Conservation (phyloP, 2,888 invertebrate genomes). For the Eustalomyia histrio region DNA sequence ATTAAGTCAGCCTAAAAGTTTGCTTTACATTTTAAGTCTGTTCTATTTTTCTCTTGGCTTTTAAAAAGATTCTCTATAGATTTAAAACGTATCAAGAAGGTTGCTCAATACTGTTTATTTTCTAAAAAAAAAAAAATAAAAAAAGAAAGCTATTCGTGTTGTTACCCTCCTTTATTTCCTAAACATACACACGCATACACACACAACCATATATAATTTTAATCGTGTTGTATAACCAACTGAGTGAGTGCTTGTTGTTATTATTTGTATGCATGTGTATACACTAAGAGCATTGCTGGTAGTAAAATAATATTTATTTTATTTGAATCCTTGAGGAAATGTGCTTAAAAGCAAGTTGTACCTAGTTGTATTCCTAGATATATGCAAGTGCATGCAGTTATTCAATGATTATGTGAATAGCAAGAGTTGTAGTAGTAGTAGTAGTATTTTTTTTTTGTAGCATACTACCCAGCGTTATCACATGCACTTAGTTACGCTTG, state of each 20-base stretch:
- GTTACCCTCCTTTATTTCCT: conserved; percentile 46
- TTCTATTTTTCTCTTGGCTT: not conserved
- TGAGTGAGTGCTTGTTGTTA: conserved; percentile 30
- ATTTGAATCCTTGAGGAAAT: conserved; percentile 65
- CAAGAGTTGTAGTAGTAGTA: not conserved
- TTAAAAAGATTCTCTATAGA: not conserved
- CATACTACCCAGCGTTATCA: conserved; percentile 60
- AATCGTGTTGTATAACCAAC: conserved; percentile 22
- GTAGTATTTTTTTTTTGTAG: conserved; percentile 16
- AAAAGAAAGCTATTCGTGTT: conserved; percentile 16
- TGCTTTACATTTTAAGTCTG: not conserved
- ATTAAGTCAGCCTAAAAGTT: too few relatives aligned
- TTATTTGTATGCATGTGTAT: conserved; percentile 32
- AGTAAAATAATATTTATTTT: conserved; percentile 65
- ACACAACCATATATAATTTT: not conserved
- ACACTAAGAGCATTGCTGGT: conserved; percentile 49
- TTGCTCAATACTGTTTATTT: not conserved
- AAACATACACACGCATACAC: not conserved
- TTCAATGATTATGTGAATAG: not conserved
- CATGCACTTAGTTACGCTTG: conserved; percentile 65
- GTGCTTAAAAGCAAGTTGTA: conserved; percentile 63
- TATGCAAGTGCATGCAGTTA: not conserved
- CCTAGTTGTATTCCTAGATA: conserved; percentile 30
- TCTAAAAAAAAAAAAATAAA: conserved; percentile 7
- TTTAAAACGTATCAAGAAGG: not conserved